A percentile compares a stretch with the other conserved stretches of the same genome.
phyloP scores from a whole-genome alignment of 2,113 vertebrate species.

The Coturnix japonica region DNA sequence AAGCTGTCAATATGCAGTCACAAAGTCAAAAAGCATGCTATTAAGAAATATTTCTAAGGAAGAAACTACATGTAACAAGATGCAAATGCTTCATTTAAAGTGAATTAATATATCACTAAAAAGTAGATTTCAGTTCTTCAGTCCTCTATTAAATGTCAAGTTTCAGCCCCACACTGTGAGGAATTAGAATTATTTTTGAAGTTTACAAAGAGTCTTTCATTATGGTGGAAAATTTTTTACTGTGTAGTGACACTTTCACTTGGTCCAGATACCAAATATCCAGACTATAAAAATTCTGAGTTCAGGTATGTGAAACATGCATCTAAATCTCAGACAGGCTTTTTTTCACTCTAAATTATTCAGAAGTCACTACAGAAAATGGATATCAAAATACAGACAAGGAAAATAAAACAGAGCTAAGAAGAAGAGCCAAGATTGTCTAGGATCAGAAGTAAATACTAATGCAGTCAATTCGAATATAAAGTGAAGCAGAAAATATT shows the following conservation, averaged over 20 bases:
- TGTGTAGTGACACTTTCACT: not conserved
- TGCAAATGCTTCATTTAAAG: conserved; percentile 34
- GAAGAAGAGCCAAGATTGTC: not conserved
- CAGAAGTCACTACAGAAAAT: not conserved
- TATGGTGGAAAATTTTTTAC: not conserved
- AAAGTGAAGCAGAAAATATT: conserved; percentile 11
- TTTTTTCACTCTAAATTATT: not conserved
- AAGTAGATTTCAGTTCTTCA: conserved; percentile 4
- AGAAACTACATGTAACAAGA: not conserved
- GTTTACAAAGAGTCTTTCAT: not conserved
- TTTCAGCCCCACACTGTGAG: not conserved
- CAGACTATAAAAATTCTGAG: not conserved
- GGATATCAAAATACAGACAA: not conserved
- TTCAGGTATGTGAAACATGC: not conserved
- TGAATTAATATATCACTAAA: not conserved
- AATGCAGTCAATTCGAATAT: not conserved
- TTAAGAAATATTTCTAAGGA: not conserved
- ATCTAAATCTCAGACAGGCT: not conserved
- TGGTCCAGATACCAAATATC: not conserved
- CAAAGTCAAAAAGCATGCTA: not conserved
- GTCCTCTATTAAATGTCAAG: not conserved
- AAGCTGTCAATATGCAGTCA: not conserved
- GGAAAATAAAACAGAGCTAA: not conserved
- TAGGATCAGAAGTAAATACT: conserved; percentile 12
- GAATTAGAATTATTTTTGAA: not conserved